phyloP scores from a whole-genome alignment of 2,113 vertebrate genomes.

The Hypomesus transpacificus region DNA sequence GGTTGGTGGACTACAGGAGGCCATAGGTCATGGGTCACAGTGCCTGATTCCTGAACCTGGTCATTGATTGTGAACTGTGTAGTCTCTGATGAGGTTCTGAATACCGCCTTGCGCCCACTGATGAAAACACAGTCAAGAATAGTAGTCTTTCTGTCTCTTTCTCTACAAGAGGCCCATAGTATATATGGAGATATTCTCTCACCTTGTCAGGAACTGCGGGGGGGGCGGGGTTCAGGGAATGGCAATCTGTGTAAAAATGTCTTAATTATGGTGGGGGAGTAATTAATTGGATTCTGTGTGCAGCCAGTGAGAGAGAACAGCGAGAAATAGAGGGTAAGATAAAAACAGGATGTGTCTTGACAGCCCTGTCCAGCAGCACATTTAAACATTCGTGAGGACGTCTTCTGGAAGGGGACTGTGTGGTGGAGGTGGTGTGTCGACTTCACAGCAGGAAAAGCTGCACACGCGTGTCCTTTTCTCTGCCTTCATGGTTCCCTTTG shows the following conservation, averaged over 20 bases:
- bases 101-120: no score
- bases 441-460: conserved; percentile 48
- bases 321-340: conserved; percentile 34
- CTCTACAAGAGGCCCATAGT: no score
- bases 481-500: conserved; percentile 34
- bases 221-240: no score
- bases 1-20: no score
- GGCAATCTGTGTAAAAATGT: conserved; percentile 40
- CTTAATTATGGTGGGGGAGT: conserved; percentile 48
- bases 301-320: conserved; percentile 24
- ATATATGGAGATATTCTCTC: no score
- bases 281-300: conserved; percentile 50
- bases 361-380: conserved; percentile 51
- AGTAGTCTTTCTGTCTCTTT: no score
- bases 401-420: conserved; percentile 48
- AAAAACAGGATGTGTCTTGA: conserved; percentile 42
- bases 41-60: no score
- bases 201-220: background rate
- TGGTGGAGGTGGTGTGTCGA: conserved; percentile 35
- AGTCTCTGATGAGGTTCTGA: no score
- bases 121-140: no score
- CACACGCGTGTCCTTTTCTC: conserved; percentile 33
- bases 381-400: conserved; percentile 51
- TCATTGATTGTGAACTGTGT: no score
- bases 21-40: no score